phyloP scores from a whole-genome alignment of 2,797 vertebrate genomes.

The Psittacula derbiana region DNA sequence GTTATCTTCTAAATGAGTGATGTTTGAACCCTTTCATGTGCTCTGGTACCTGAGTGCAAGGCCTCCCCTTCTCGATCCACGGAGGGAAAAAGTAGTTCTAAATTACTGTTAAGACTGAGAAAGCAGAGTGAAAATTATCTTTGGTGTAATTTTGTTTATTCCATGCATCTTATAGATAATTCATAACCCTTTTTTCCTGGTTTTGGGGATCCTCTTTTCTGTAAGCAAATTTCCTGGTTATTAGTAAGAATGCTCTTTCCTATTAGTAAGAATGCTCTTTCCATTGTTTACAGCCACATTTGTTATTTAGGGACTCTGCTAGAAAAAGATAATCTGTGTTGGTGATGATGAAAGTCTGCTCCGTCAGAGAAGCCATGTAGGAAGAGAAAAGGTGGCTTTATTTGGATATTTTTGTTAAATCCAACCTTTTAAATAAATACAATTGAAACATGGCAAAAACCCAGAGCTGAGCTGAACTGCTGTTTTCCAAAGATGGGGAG shows the following conservation, averaged over 20 bases:
- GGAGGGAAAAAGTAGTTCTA: background rate
- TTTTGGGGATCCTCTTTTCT: background rate
- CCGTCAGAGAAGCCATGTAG: background rate
- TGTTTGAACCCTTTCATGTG: background rate
- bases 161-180: background rate
- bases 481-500: background rate
- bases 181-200: background rate
- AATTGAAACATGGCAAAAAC: background rate
- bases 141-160: background rate
- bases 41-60: background rate
- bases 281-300: background rate
- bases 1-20: background rate
- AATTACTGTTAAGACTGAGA: background rate
- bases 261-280: background rate
- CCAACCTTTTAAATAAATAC: background rate
- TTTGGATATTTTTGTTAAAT: background rate
- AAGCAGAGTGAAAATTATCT: background rate
- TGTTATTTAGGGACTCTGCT: background rate
- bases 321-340: background rate
- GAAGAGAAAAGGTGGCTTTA: background rate
- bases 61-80: background rate
- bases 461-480: background rate
- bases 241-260: background rate
- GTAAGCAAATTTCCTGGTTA: background rate
- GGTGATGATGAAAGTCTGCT: background rate